phyloP scores from a whole-genome alignment of 1,140 invertebrate species.

The Pollicipes pollicipes region DNA sequence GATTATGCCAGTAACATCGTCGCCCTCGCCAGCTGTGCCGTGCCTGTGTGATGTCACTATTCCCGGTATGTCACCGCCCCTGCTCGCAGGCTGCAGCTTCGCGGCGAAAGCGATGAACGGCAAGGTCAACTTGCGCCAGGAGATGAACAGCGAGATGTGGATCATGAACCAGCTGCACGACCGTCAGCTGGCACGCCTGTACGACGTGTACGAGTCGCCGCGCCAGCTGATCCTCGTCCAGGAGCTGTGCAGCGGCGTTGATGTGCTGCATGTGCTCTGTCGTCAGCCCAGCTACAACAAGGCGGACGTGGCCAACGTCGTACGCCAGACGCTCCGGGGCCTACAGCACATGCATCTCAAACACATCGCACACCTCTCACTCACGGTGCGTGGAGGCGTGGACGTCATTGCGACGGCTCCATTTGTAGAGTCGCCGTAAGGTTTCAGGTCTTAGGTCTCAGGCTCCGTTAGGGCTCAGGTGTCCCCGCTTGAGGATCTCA shows the following conservation, averaged over 20 bases:
- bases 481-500: too few relatives aligned
- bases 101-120: constrained; percentile 86
- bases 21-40: too few relatives aligned
- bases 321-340: constrained; percentile 66
- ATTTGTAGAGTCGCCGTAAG: too few relatives aligned
- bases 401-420: too few relatives aligned
- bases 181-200: constrained; percentile 56
- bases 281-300: constrained; percentile 61
- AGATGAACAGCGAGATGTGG: too few relatives aligned
- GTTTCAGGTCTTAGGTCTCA: too few relatives aligned
- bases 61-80: too few relatives aligned
- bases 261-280: constrained; percentile 60
- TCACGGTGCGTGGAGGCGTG: too few relatives aligned
- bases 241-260: constrained; percentile 57
- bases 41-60: too few relatives aligned
- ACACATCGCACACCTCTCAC: constrained; percentile 75
- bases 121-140: constrained; percentile 29
- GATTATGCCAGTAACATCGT: too few relatives aligned
- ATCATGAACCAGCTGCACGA: too few relatives aligned
- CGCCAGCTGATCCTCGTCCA: constrained; percentile 61
- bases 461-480: too few relatives aligned
- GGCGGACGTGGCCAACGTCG: constrained; percentile 69
- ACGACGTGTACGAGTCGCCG: constrained; percentile 75
- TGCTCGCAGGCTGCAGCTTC: constrained; percentile 57
- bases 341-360: constrained; percentile 75